Base-by-base conservation (phyloP, 2,113 vertebrate genomes). In the Hyaena hyaena region DNA sequence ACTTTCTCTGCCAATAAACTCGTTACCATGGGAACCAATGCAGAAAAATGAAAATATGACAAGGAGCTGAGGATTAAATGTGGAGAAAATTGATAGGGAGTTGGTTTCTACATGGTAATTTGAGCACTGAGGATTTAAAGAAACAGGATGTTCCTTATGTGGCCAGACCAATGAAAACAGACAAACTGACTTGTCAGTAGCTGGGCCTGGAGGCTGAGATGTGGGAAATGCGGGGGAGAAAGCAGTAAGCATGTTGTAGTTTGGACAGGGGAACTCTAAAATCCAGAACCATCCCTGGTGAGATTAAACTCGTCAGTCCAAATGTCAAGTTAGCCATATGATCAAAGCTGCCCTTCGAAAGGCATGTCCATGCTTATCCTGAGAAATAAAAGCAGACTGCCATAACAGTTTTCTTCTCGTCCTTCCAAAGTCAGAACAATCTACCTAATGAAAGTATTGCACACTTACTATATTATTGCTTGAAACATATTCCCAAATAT, bases 1-100 rank as follows among this genome's bases (percentile, higher is more conserved):
- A 48, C 28, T 48, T 93, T 58, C 80, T 87, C 65, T 87, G 93
- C 96, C 95, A 97, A 87, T 61, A 95, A 83, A 92, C 80, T 58
- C 86, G 91, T 97, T 97, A 53, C 96, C 90, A 95, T 98, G 97
- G 98, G 55, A 97, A 97, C 95, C 48, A 83, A 48, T 95, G 69
- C 31, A 90, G 86, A 87, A 86, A 79, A 94, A 90, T 69, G 73
- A 82, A 95, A 91, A 87, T 55, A 69, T 10, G 48, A 82, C 17
- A 55, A 88, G 95, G 79, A 45, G 63, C 83, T 39, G 79, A 84
- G 61, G 83, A 95, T 94, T 90, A 92, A 93, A 94, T 69, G 74
- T 73, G 82, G 48, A 82, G 55, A 81, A 76, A 76, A 95, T 26
- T 92, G 88, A 76, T 48, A 88, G 87, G 79, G 66, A 94, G 81